Base-by-base conservation (phyloP, 2,113 vertebrate species). In the Polyodon spathula region DNA sequence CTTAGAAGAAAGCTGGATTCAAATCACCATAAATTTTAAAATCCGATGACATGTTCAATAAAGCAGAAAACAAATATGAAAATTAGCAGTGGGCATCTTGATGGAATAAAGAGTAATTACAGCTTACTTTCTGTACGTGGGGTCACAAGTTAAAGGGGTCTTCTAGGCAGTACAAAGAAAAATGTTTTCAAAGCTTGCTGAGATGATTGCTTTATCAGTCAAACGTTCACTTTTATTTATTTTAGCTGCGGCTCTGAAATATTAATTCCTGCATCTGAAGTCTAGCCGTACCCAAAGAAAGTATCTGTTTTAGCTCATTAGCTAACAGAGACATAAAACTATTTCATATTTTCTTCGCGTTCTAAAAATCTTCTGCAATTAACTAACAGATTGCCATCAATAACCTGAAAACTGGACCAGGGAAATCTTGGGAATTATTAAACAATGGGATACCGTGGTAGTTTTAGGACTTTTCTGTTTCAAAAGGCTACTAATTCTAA, bases 341-440 rank as follows among this genome's bases (percentile, higher is more conserved):
- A 84, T 85, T 87, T 80, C 76, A 85, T 84, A 82, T 81, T 86
- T 85, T 80, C 75, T 86, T 89, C 86, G 76, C 87, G 82, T 85
- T 84, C 79, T 78, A 82, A 75, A 81, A 89, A 78, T 86, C 72
- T 79, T 60, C 70, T 58, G 63, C 86, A 90, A 88, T 90, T 90
- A 90, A 81, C 77, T 72, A 80, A 83, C 74, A 85, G 81, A 81
- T 78, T 81, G 80, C 83, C 79, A 83, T 80, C 78, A 75, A 82
- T 84, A 85, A 82, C 75, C 65, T 72, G 76, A 79, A 66, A 74
- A 77, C 51, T 41, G 64, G 69, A 76, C 77, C 74, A 71, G 68
- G 63, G 76, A 86, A 72, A 76, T 78, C 59, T 74, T 73, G 79
- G 81, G 81, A 74, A 84, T 77, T 74, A 78, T 79, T 80, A 81